phyloP scores from a whole-genome alignment of 2,888 invertebrate genomes.

The Allolobophora icterica region DNA sequence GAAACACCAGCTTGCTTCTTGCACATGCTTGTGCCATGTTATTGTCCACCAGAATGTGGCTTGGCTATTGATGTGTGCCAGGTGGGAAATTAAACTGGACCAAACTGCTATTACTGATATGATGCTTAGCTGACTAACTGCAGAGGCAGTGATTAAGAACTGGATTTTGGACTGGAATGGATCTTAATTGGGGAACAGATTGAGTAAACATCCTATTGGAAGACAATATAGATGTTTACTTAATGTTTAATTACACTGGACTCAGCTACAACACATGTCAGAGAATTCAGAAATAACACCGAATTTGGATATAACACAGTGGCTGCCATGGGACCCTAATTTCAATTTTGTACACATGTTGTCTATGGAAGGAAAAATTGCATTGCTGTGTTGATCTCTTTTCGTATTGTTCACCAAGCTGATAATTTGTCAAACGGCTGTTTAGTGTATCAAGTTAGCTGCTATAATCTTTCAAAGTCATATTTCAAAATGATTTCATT shows the following conservation, averaged over 20 bases:
- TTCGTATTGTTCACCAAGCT: too few relatives aligned
- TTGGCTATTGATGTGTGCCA: too few relatives aligned
- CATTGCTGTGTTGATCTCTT: too few relatives aligned
- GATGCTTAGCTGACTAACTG: neutral
- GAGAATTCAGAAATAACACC: too few relatives aligned
- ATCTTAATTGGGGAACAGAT: neutral
- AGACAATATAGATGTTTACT: neutral
- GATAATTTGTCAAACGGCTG: too few relatives aligned
- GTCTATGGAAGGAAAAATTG: too few relatives aligned
- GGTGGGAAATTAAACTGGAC: neutral
- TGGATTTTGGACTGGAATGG: neutral
- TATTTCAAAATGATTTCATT: too few relatives aligned
- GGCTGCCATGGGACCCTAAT: too few relatives aligned
- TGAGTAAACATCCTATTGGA: constrained; percentile 3
- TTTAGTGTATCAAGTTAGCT: too few relatives aligned
- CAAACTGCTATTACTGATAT: neutral
- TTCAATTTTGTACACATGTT: too few relatives aligned
- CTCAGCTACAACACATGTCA: neutral
- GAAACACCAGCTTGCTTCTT: neutral
- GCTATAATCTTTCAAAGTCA: too few relatives aligned
- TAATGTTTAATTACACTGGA: neutral
- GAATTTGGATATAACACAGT: too few relatives aligned
- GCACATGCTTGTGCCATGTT: neutral
- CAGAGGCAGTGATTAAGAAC: neutral
- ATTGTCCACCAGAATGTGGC: neutral